Evolutionary conservation across 2,113 vertebrate species (phyloP).

Genomic region (Camelus bactrianus): DNA sequence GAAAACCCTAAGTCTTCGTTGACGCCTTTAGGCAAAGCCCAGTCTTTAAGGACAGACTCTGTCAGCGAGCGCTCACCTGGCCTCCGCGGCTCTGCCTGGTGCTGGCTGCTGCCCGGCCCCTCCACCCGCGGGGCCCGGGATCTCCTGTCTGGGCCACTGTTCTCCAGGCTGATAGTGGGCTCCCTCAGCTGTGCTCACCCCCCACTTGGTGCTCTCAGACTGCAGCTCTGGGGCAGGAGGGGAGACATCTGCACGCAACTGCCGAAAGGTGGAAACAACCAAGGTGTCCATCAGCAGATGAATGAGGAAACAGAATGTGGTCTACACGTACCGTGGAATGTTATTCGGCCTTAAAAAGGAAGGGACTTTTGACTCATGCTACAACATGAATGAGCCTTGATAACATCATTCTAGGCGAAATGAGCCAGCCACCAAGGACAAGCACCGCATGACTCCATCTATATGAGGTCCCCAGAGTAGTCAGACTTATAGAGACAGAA

Average conservation of each 20-base stretch:
- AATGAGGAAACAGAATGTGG: not conserved
- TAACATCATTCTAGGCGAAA: not conserved
- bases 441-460: too few species aligned
- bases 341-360: not conserved
- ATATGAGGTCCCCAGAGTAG: not conserved
- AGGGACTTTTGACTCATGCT: not conserved
- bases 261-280: not conserved
- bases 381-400: not conserved
- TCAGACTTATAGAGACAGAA: not conserved
- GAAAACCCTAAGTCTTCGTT: not conserved
- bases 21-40: not conserved
- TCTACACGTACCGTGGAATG: too few species aligned
- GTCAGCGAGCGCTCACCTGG: not conserved
- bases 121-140: not conserved
- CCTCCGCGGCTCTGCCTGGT: not conserved
- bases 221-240: not conserved
- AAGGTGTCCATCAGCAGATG: not conserved
- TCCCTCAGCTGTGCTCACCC: not conserved
- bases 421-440: not conserved
- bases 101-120: not conserved
- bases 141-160: accelerated
- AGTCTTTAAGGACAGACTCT: not conserved
- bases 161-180: not conserved
- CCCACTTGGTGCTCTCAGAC: not conserved
- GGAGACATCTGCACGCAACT: not conserved